Conservation (phyloP, 2,888 invertebrate genomes). For the Campoletis raptor region DNA sequence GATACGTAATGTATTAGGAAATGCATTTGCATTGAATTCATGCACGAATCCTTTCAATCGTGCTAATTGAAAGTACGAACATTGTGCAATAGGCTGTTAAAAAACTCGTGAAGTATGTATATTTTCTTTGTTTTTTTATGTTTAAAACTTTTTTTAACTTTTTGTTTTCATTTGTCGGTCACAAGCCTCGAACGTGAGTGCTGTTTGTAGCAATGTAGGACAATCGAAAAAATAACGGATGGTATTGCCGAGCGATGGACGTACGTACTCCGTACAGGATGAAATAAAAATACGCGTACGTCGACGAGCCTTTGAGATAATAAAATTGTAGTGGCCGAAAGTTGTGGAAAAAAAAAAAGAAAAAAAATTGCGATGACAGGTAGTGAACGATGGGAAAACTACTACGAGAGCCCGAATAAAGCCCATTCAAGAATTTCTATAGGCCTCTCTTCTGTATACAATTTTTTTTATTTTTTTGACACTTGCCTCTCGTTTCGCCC, state of each 20-base stretch:
- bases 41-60: neutral
- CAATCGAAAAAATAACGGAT: slow-evolving; percentile 11
- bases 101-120: neutral
- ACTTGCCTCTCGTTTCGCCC: slow-evolving; percentile 1
- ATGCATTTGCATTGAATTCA: neutral
- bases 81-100: neutral
- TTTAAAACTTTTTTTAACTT: no score
- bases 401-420: slow-evolving; percentile 44
- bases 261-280: neutral
- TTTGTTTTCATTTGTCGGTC: slow-evolving; percentile 1
- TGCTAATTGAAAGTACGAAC: neutral
- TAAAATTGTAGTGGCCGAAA: slow-evolving; percentile 28
- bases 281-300: slow-evolving; percentile 6
- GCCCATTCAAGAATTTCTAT: slow-evolving; percentile 51
- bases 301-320: slow-evolving; percentile 11
- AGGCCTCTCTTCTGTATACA: slow-evolving; percentile 39
- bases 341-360: slow-evolving; percentile 23
- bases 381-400: neutral
- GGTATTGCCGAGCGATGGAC: neutral
- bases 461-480: slow-evolving; percentile 30
- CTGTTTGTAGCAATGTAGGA: slow-evolving; percentile 1
- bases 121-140: no score
- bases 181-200: neutral
- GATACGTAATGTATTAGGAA: neutral
- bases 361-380: neutral